These are phyloP conservation scores for Nanorana parkeri DNA, from an alignment of 2,113 vertebrate species.

Conservation along the genomic window DNA sequence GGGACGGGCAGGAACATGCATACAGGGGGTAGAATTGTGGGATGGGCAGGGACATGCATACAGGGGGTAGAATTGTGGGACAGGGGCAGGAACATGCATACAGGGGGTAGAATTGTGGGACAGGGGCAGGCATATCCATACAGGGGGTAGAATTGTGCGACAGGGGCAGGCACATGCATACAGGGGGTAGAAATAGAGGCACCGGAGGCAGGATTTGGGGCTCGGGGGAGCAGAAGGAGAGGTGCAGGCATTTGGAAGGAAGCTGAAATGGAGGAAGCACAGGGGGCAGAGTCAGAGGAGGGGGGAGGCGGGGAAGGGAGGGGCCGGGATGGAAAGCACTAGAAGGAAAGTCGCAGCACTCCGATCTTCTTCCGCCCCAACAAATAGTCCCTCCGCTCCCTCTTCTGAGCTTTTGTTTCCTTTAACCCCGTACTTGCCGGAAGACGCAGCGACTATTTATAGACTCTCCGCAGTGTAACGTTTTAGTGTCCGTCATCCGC, in stretches of 20 bases:
- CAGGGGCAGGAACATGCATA: neutral
- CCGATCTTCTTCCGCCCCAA: neutral
- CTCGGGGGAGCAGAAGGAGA: no score
- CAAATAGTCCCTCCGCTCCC: neutral
- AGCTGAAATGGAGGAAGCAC: neutral
- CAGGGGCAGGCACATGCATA: neutral
- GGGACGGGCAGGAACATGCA: neutral
- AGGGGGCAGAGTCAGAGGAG: neutral
- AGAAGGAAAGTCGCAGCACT: slow-evolving; percentile 12
- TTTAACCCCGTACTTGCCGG: neutral
- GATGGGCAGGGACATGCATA: neutral
- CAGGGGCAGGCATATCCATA: neutral
- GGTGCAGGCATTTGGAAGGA: no score
- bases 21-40: no score
- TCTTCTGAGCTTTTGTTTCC: neutral
- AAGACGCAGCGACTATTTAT: no score
- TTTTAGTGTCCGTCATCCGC: no score
- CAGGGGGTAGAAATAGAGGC: no score
- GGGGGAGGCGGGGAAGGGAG: neutral
- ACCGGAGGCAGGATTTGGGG: neutral
- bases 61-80: no score
- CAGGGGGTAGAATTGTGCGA: no score
- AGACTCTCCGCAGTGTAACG: no score
- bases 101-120: no score
- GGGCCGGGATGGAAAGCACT: neutral